A percentile compares a stretch with the other conserved stretches of the same genome.
phyloP scores from a whole-genome alignment of 2,888 invertebrate genomes.

The Drosophila borealis region DNA sequence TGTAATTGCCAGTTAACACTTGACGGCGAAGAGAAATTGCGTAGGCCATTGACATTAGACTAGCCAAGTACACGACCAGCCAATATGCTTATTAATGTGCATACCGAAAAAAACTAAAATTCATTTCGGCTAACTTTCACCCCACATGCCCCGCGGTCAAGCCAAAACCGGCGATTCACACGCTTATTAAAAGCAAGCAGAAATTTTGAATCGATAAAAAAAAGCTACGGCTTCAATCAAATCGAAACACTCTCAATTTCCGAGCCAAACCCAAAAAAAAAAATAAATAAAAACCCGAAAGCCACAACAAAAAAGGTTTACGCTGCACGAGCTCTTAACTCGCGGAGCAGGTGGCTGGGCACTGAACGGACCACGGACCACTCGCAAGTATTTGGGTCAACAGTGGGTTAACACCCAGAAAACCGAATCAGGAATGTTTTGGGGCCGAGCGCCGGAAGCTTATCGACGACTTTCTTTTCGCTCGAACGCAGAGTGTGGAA shows the following conservation, averaged over 20 bases:
- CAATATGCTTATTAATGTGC: slow-evolving; percentile 59
- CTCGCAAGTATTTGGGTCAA: slow-evolving; percentile 72
- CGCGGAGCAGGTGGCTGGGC: slow-evolving; percentile 36
- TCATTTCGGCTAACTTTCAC: slow-evolving; percentile 61
- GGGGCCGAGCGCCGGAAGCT: slow-evolving; percentile 69
- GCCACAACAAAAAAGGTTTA: slow-evolving; percentile 11
- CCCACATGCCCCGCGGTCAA: slow-evolving; percentile 58
- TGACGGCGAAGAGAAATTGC: slow-evolving; percentile 73
- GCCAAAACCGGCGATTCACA: slow-evolving; percentile 55
- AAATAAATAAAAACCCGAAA: neutral
- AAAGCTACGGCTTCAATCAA: slow-evolving; percentile 36
- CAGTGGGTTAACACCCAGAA: slow-evolving; percentile 72
- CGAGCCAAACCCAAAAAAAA: slow-evolving; percentile 10
- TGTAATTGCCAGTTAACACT: slow-evolving; percentile 72
- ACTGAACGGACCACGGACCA: slow-evolving; percentile 20
- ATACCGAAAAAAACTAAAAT: slow-evolving; percentile 12
- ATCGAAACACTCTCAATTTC: slow-evolving; percentile 75
- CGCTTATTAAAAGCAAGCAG: slow-evolving; percentile 66
- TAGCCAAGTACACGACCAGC: slow-evolving; percentile 16
- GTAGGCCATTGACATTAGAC: slow-evolving; percentile 71
- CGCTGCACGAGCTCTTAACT: slow-evolving; percentile 23
- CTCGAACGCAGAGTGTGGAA: slow-evolving; percentile 32
- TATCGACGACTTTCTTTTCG: slow-evolving; percentile 71
- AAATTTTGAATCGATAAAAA: slow-evolving; percentile 48
- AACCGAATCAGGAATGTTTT: slow-evolving; percentile 55